These are phyloP conservation scores for Cyrtorhinus lividipennis DNA, from an alignment of 1,140 invertebrate genomes.

Conservation along the genomic window DNA sequence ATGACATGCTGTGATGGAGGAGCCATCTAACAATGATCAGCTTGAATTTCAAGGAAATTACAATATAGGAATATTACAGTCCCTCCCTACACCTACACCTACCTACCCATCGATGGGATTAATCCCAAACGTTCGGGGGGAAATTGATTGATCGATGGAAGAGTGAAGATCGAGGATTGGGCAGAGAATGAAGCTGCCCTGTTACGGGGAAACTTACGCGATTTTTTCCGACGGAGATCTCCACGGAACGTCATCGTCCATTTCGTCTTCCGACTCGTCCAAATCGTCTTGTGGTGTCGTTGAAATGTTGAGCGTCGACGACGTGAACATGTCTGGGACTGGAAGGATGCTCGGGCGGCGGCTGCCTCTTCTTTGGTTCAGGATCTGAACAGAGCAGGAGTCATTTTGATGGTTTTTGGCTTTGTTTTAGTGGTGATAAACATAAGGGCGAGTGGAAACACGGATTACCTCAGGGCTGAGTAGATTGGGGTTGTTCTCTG, in stretches of 20 bases:
- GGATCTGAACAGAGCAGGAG: constrained; percentile 29
- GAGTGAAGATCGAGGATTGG: too few species aligned
- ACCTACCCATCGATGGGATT: too few species aligned
- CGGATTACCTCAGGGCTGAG: constrained; percentile 51
- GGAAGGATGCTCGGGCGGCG: constrained; percentile 70
- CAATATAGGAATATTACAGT: too few species aligned
- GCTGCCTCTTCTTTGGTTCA: constrained; percentile 61
- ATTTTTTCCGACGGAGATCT: constrained; percentile 76
- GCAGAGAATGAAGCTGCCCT: too few species aligned
- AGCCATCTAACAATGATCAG: too few species aligned
- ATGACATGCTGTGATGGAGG: too few species aligned
- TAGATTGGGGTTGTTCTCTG: constrained; percentile 59
- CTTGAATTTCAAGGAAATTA: too few species aligned
- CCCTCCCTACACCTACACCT: too few species aligned
- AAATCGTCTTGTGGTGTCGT: constrained; percentile 51
- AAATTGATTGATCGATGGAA: too few species aligned
- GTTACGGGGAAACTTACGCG: constrained; percentile 52
- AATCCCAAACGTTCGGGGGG: too few species aligned
- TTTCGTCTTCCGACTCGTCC: constrained; percentile 73
- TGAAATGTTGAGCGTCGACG: constrained; percentile 55
- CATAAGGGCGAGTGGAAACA: too few species aligned
- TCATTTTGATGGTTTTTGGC: too few species aligned
- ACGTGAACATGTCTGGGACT: constrained; percentile 75
- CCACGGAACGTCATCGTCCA: constrained; percentile 79
- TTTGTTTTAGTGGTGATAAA: background rate